Conservation (phyloP, 2,888 invertebrate species). For the Anorthoa munda region DNA sequence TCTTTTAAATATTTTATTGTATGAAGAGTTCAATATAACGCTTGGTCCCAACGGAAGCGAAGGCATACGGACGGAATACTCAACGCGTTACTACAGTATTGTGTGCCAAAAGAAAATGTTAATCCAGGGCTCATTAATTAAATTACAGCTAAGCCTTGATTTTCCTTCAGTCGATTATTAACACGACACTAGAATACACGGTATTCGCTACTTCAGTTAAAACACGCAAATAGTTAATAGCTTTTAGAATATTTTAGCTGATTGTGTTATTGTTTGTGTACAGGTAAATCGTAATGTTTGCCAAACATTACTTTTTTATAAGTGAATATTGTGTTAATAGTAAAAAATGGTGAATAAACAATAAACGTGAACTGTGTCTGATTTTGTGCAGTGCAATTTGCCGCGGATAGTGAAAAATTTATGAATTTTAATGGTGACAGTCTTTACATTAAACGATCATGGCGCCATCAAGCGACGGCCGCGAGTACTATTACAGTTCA, state of each 20-base stretch:
- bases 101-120: slow-evolving; percentile 89
- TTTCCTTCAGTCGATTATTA: slow-evolving; percentile 87
- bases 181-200: slow-evolving; percentile 78
- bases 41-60: slow-evolving; percentile 82
- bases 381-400: slow-evolving; percentile 61
- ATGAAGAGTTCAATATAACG: slow-evolving; percentile 71
- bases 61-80: slow-evolving; percentile 81
- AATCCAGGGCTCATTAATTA: slow-evolving; percentile 86
- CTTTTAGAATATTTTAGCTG: slow-evolving; percentile 28
- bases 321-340: slow-evolving; percentile 31
- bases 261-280: slow-evolving; percentile 32
- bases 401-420: slow-evolving; percentile 73
- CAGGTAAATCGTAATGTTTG: slow-evolving; percentile 61
- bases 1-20: slow-evolving; percentile 38
- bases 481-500: slow-evolving; percentile 86
- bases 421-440: slow-evolving; percentile 92
- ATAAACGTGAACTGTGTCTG: slow-evolving; percentile 51
- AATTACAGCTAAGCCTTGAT: slow-evolving; percentile 85
- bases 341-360: slow-evolving; percentile 51
- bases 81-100: slow-evolving; percentile 81
- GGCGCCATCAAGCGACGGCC: slow-evolving; percentile 91
- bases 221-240: slow-evolving; percentile 31
- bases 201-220: slow-evolving; percentile 62
- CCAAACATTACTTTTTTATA: slow-evolving; percentile 53
- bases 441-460: slow-evolving; percentile 92